Percentiles rank a stretch among this genome's conserved stretches.
Evolutionary conservation across 2,113 vertebrate species (phyloP).

Genomic region (Ahaetulla prasina): DNA sequence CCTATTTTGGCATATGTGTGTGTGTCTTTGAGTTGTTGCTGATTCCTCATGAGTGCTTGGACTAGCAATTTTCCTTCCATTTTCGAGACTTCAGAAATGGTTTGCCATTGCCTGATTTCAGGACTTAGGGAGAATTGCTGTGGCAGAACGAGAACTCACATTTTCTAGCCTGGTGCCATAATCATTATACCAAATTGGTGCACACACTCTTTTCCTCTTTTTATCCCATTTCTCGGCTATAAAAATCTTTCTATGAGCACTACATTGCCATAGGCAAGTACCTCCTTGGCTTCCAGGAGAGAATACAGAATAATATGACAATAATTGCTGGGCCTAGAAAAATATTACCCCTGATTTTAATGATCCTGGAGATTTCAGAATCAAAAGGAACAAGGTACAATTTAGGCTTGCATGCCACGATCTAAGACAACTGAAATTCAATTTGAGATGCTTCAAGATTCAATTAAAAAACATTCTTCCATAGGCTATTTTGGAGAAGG

Average conservation of each 20-base stretch:
- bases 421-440: not conserved
- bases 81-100: not conserved
- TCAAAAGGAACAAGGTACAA: not conserved
- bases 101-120: not conserved
- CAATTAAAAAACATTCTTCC: not conserved
- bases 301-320: not conserved
- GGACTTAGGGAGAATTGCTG: not conserved
- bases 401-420: not conserved
- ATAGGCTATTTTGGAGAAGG: not conserved
- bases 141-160: not conserved
- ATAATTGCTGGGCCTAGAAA: not conserved
- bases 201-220: not conserved
- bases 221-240: not conserved
- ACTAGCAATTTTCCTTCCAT: not conserved
- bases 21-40: not conserved
- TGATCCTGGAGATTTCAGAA: not conserved
- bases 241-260: not conserved
- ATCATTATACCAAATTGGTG: not conserved
- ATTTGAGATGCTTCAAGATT: not conserved
- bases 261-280: not conserved
- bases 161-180: not conserved
- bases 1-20: not conserved
- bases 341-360: not conserved
- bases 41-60: not conserved
- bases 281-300: not conserved